A percentile compares a stretch with the other conserved stretches of the same genome.
phyloP scores from a whole-genome alignment of 2,113 vertebrate genomes.

The Pachyramphus minor region DNA sequence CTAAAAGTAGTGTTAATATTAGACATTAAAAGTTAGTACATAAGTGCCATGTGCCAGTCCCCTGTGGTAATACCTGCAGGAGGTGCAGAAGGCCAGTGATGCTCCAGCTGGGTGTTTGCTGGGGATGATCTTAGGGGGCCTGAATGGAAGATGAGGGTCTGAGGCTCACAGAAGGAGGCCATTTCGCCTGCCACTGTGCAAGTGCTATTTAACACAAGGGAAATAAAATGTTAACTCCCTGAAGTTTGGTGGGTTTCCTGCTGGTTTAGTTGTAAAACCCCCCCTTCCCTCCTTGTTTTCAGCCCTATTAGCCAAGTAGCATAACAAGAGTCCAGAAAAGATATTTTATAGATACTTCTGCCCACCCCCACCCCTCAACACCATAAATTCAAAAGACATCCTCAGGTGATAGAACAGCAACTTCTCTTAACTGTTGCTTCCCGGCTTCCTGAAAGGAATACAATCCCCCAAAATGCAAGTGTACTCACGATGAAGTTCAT shows the following conservation, averaged over 20 bases:
- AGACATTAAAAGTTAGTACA: background rate
- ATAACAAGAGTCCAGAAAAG: background rate
- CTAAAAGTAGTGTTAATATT: background rate
- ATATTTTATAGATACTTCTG: background rate
- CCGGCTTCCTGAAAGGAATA: background rate
- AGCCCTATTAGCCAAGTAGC: background rate
- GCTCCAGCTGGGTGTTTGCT: background rate
- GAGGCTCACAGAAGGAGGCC: background rate
- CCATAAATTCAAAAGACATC: background rate
- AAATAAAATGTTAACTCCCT: background rate
- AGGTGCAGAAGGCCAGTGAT: background rate
- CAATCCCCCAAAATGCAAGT: background rate
- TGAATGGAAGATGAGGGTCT: background rate
- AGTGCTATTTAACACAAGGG: background rate
- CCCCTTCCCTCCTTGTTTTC: background rate
- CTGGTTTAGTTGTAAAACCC: background rate
- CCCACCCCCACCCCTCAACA: too few relatives aligned
- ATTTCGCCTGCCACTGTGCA: background rate
- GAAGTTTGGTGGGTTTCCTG: background rate
- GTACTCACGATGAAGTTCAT: accelerated
- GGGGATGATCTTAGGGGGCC: background rate
- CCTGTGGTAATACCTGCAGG: background rate
- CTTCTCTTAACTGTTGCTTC: background rate
- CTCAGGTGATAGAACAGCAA: background rate
- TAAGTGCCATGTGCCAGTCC: background rate